A percentile compares a stretch with the other conserved stretches of the same genome.
Conservation (phyloP, 2,113 vertebrate species). For the Vidua macroura region DNA sequence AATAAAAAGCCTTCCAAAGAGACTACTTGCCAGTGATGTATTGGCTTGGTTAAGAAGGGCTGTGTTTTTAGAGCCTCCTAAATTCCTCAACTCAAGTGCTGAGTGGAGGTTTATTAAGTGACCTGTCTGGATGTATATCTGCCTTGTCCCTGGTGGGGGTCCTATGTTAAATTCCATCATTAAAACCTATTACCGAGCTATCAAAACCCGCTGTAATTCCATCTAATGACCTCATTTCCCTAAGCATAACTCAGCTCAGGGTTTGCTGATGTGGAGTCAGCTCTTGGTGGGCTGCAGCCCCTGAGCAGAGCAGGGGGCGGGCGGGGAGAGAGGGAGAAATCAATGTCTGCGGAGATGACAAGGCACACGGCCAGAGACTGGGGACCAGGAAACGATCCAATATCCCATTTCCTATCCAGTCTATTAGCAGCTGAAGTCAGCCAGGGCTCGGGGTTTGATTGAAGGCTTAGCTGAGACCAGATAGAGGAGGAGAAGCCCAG, state of each 20-base stretch:
- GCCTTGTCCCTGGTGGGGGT: conserved; percentile 78
- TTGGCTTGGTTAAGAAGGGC: conserved; percentile 54
- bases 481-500: conserved; percentile 65
- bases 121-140: conserved; percentile 81
- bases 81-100: conserved; percentile 63
- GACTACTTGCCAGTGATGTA: conserved; percentile 52
- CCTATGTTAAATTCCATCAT: conserved; percentile 80
- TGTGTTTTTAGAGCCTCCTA: conserved; percentile 73
- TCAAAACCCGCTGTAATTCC: conserved; percentile 79
- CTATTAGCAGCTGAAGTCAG: conserved; percentile 84
- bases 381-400: conserved; percentile 77
- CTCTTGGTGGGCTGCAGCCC: conserved; percentile 38
- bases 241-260: conserved; percentile 78
- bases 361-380: conserved; percentile 73
- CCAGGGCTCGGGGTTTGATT: conserved; percentile 74
- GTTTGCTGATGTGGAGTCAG: conserved; percentile 53
- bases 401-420: conserved; percentile 84
- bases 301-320: conserved; percentile 38
- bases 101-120: conserved; percentile 74
- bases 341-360: conserved; percentile 84
- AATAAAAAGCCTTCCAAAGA: conserved; percentile 39
- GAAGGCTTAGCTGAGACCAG: conserved; percentile 78
- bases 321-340: conserved; percentile 68
- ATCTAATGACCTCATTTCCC: conserved; percentile 84
- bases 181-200: conserved; percentile 85